A percentile compares a stretch with the other conserved stretches of the same genome.
These are phyloP conservation scores for Cenopis cana DNA, from an alignment of 2,888 invertebrate species.

Conservation along the genomic window DNA sequence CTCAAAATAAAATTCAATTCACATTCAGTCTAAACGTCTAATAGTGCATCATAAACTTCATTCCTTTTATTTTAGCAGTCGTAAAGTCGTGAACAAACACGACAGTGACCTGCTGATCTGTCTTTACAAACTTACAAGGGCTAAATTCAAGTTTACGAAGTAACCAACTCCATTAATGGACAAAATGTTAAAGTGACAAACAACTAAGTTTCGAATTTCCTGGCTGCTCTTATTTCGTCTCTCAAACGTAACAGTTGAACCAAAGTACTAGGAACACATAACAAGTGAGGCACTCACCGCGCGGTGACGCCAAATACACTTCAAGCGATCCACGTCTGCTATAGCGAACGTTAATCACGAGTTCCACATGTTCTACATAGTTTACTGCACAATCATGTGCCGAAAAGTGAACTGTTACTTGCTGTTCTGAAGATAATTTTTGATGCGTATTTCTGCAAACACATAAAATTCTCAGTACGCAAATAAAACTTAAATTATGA, in stretches of 20 bases:
- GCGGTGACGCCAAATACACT: conserved; percentile 90
- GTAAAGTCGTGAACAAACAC: too few relatives aligned
- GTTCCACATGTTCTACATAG: conserved; percentile 94
- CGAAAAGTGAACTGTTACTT: conserved; percentile 71
- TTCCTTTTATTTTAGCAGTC: too few relatives aligned
- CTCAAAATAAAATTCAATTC: not conserved
- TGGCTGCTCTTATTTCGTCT: conserved; percentile 37
- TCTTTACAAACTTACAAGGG: not conserved
- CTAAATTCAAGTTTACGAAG: not conserved
- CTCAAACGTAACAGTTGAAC: conserved; percentile 53
- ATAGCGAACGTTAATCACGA: conserved; percentile 89
- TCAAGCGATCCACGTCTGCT: conserved; percentile 90
- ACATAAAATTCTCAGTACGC: not conserved
- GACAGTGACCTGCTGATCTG: too few relatives aligned
- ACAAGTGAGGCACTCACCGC: conserved; percentile 81
- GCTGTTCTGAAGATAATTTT: conserved; percentile 58
- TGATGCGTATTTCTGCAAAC: conserved; percentile 47
- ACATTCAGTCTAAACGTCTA: too few relatives aligned
- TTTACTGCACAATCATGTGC: conserved; percentile 86
- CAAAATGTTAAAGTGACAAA: not conserved
- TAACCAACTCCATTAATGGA: not conserved
- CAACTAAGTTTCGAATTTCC: not conserved
- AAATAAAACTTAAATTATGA: too few relatives aligned
- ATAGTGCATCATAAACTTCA: too few relatives aligned
- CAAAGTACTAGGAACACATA: conserved; percentile 57